These are phyloP conservation scores for Toxostoma redivivum DNA, from an alignment of 2,113 vertebrate species.

Conservation along the genomic window DNA sequence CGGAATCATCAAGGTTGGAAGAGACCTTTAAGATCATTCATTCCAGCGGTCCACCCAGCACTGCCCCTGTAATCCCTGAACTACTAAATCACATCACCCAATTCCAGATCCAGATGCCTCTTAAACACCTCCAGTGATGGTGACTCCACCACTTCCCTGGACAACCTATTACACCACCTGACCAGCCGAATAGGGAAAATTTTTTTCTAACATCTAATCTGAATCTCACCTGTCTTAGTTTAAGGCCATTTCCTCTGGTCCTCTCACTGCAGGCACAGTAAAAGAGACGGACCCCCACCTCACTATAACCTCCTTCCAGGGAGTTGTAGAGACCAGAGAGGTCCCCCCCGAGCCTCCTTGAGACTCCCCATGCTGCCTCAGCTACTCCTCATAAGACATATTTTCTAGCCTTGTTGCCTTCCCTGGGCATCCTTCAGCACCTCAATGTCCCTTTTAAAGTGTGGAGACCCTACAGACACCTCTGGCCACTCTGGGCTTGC, in stretches of 20 bases:
- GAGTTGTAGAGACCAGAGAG: not conserved
- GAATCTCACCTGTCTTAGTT: not conserved
- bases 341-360: not conserved
- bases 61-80: not conserved
- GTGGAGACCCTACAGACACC: not conserved
- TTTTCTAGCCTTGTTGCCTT: not conserved
- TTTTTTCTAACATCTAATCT: not conserved
- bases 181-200: accelerated
- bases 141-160: not conserved
- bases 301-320: not conserved
- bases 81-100: not conserved
- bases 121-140: too few species aligned
- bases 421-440: not conserved
- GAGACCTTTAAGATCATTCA: not conserved
- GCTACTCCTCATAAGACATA: accelerated
- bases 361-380: not conserved
- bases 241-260: not conserved
- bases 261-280: not conserved
- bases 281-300: not conserved
- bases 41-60: too few species aligned
- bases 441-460: not conserved
- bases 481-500: accelerated
- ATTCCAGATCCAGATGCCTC: not conserved
- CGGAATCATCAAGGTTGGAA: not conserved
- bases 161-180: not conserved